These are phyloP conservation scores for Hirudinaria manillensis DNA, from an alignment of 2,888 invertebrate species.

Conservation along the genomic window DNA sequence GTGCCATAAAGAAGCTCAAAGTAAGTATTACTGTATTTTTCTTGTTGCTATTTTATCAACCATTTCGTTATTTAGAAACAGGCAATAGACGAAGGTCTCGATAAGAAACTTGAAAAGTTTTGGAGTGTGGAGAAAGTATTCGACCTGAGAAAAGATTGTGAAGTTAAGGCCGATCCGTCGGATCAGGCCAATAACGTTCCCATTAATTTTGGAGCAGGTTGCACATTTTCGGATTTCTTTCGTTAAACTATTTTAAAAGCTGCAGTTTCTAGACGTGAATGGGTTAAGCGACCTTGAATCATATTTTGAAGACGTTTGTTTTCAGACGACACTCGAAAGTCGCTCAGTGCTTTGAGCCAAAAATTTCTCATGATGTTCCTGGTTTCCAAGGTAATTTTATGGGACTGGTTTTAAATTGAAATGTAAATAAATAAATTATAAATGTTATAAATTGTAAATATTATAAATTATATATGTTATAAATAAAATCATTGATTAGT, in stretches of 20 bases:
- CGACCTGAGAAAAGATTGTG: too few species aligned
- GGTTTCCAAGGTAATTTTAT: slow-evolving; percentile 59
- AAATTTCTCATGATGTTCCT: slow-evolving; percentile 69
- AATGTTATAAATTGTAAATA: too few species aligned
- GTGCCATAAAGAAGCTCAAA: slow-evolving; percentile 63
- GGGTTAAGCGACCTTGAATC: too few species aligned
- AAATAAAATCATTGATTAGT: too few species aligned
- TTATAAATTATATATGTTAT: too few species aligned
- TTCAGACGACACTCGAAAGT: slow-evolving; percentile 55
- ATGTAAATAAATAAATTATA: neutral
- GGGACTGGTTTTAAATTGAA: neutral
- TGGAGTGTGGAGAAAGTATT: neutral
- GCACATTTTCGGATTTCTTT: too few species aligned
- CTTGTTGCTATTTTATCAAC: neutral
- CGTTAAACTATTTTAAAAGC: too few species aligned
- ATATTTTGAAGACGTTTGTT: neutral
- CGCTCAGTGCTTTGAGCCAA: slow-evolving; percentile 66
- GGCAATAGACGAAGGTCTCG: slow-evolving; percentile 28
- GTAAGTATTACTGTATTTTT: slow-evolving; percentile 43
- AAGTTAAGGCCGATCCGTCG: too few species aligned
- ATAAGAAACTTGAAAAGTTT: slow-evolving; percentile 17
- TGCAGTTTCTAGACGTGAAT: too few species aligned
- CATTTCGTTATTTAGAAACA: slow-evolving; percentile 3
- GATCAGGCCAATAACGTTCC: too few species aligned
- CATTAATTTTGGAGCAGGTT: neutral